A percentile compares a stretch with the other conserved stretches of the same genome.
Conservation (phyloP, 2,113 vertebrate species). For the Xenopus laevis region DNA sequence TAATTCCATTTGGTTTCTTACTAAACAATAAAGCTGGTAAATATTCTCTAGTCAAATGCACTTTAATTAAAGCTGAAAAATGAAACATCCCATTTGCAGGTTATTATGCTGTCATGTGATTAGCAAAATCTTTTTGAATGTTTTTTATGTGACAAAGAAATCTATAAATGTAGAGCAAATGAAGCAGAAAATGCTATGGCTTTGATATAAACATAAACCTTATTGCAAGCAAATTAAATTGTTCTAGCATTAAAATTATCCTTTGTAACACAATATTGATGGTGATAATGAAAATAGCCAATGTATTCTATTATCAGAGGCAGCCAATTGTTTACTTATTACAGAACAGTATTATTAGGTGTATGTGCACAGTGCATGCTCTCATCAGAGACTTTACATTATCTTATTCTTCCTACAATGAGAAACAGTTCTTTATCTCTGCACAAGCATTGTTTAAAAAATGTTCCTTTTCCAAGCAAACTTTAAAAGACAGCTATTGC, state of each 20-base stretch:
- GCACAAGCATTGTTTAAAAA: too few species aligned
- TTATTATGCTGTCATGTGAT: conserved; percentile 21
- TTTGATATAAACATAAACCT: conserved; percentile 12
- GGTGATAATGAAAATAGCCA: too few species aligned
- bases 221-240: conserved; percentile 14
- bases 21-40: conserved; percentile 28
- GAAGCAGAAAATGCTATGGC: conserved; percentile 17
- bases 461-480: too few species aligned
- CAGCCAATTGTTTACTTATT: conserved; percentile 2
- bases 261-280: too few species aligned
- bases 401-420: too few species aligned
- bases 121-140: conserved; percentile 26
- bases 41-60: conserved; percentile 21
- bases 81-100: background rate
- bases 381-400: too few species aligned
- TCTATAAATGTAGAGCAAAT: conserved; percentile 19
- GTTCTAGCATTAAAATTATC: background rate
- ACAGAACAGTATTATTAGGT: too few species aligned
- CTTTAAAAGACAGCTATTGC: too few species aligned
- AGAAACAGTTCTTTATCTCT: too few species aligned
- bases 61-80: conserved; percentile 33
- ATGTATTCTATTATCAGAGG: too few species aligned
- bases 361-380: too few species aligned
- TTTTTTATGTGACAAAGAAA: conserved; percentile 33
- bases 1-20: conserved; percentile 24